Evolutionary conservation across 2,888 invertebrate genomes (phyloP).

Genomic region (Arenicola marina): DNA sequence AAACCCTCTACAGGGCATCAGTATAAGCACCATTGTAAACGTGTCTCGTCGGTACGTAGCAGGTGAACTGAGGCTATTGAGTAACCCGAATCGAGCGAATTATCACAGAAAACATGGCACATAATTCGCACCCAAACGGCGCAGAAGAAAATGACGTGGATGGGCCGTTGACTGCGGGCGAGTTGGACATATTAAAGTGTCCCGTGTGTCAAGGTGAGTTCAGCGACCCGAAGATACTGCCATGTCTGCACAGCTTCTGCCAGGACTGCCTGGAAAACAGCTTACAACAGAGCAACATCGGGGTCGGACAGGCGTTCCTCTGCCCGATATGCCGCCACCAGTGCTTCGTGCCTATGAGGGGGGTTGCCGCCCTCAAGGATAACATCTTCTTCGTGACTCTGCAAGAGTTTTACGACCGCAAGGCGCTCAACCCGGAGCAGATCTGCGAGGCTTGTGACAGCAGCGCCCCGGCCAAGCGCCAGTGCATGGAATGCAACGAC

Average conservation of each 20-base stretch:
- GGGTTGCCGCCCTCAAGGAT: slow-evolving; percentile 31
- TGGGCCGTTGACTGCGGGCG: too few relatives aligned
- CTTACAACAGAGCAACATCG: slow-evolving; percentile 30
- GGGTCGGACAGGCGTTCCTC: slow-evolving; percentile 35
- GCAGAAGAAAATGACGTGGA: too few relatives aligned
- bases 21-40: too few relatives aligned
- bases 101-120: too few relatives aligned
- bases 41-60: too few relatives aligned
- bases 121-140: too few relatives aligned
- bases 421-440: slow-evolving; percentile 25
- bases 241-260: slow-evolving; percentile 51
- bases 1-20: too few relatives aligned
- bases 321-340: slow-evolving; percentile 36
- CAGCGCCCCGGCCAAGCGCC: slow-evolving; percentile 22
- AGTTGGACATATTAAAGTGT: too few relatives aligned
- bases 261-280: slow-evolving; percentile 38
- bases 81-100: too few relatives aligned
- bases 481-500: slow-evolving; percentile 38
- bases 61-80: too few relatives aligned
- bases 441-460: slow-evolving; percentile 35
- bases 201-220: slow-evolving; percentile 43
- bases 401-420: slow-evolving; percentile 34
- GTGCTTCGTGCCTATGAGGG: slow-evolving; percentile 32
- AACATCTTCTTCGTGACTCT: slow-evolving; percentile 38
- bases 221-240: slow-evolving; percentile 42